These are phyloP conservation scores for Drosophila formosana DNA, from an alignment of 2,888 invertebrate species.

Conservation along the genomic window DNA sequence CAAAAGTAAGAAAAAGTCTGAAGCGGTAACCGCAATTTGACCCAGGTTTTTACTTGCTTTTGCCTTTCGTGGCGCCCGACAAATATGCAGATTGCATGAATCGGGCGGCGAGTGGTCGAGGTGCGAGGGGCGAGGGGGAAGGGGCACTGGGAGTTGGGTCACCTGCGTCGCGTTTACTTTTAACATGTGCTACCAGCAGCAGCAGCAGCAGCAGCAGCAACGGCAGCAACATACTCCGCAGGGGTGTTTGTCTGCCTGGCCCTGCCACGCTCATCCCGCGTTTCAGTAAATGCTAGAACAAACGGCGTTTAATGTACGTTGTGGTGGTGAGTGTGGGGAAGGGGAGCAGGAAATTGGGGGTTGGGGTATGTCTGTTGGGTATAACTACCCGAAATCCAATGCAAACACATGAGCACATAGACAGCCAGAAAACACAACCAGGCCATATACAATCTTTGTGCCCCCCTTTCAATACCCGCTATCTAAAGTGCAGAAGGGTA, in stretches of 20 bases:
- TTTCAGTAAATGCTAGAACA: conserved; percentile 34
- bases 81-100: conserved; percentile 77
- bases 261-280: background rate
- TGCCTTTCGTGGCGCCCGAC: conserved; percentile 67
- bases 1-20: conserved; percentile 20
- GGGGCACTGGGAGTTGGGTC: conserved; percentile 21
- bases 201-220: conserved; percentile 20
- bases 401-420: conserved; percentile 50
- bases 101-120: background rate
- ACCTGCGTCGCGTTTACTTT: conserved; percentile 65
- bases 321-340: conserved; percentile 17
- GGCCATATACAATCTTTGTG: conserved; percentile 39
- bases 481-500: too few species aligned
- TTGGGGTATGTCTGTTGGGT: conserved; percentile 27
- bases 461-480: conserved; percentile 7
- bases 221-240: conserved; percentile 24
- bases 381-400: conserved; percentile 60
- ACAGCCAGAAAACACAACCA: conserved; percentile 8
- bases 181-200: conserved; percentile 66
- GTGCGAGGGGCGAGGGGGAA: background rate
- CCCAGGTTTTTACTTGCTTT: conserved; percentile 73
- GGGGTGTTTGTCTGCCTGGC: conserved; percentile 23
- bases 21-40: conserved; percentile 77
- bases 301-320: conserved; percentile 61
- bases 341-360: background rate